These are phyloP conservation scores for Pteropus rufus DNA, from an alignment of 2,797 vertebrate species.

Conservation along the genomic window DNA sequence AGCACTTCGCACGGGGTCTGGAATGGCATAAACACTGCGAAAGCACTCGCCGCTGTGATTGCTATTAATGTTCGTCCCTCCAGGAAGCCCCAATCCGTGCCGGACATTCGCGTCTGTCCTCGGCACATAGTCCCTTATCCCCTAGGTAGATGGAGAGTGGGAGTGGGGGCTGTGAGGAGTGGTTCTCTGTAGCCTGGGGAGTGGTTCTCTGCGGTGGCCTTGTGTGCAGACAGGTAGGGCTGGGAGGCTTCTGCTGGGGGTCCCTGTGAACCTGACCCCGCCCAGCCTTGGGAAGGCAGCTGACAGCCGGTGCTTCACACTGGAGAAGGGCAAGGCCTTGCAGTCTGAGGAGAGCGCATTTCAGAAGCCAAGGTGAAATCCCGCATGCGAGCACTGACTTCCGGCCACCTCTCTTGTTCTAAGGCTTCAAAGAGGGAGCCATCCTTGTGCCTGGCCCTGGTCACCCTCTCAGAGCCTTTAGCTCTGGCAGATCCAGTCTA, in stretches of 20 bases:
- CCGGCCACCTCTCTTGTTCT: background rate
- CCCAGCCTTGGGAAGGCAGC: background rate
- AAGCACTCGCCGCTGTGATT: background rate
- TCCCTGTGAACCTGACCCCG: background rate
- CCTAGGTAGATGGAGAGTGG: background rate
- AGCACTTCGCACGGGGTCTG: background rate
- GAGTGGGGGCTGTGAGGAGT: background rate
- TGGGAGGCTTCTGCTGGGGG: background rate
- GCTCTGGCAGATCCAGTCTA: background rate
- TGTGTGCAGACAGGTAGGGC: background rate
- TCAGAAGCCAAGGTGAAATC: background rate
- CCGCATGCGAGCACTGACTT: background rate
- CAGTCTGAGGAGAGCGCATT: background rate
- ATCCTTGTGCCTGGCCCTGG: background rate
- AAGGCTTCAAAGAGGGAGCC: background rate
- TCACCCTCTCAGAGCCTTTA: background rate
- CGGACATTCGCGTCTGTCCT: no score
- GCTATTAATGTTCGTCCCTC: rapidly evolving
- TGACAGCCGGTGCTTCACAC: background rate
- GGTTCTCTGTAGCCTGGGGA: background rate
- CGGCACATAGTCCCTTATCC: background rate
- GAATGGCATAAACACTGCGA: no score
- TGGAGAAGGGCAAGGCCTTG: background rate
- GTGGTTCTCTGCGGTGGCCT: background rate
- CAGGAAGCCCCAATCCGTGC: background rate